Evolutionary conservation across 2,113 vertebrate genomes (phyloP), one percentile per base, ranked within the genome.

Genomic region (Phasianus colchicus): DNA sequence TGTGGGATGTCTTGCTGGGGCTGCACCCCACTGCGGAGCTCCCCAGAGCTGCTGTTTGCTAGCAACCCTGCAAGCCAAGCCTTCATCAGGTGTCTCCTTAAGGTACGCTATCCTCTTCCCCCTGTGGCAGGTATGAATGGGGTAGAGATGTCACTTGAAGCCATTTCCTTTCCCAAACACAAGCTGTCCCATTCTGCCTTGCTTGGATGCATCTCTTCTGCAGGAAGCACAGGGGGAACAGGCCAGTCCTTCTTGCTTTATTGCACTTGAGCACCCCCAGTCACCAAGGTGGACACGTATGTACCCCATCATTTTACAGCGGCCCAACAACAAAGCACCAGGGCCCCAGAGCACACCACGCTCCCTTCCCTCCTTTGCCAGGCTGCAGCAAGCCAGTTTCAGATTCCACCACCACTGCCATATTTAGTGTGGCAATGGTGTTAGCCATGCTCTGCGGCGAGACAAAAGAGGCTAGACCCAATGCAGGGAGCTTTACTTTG

Each of bases 91-190:
- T 42, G 32, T 34, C 77, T 71, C 73, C 21, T 58, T 4, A 0
- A 12, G 6, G 29, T 19, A 12, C 12, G 48, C 11, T 54, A 22
- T 20, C 5, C 30, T 82, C 63, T 42, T 86, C 32, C 78, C 42
- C 9, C 19, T 57, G 8, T 1, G 0, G 0, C 0, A 32, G n/a
- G 24, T 6, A 24, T 0, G 0, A 30, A 50, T 4, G 7, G 9
- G 29, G 5, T 29, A n/a, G 70, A 92, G 54, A 16, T 25, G 27
- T 36, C 20, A 22, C 52, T 34, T 60, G 54, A 69, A 90, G 74
- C 25, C 3, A 4, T 25, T 60, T 75, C 34, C 64, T 48, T 80
- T 36, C 34, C 42, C 1, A 2, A 52, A 52, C 34, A 36, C 66
- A 52, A 90, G 34, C 20, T 0, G 1, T 7, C 6, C 4, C 1